Percentiles rank a stretch among this genome's conserved stretches.
These are phyloP conservation scores for Eugnorisma glareosa DNA, from an alignment of 2,888 invertebrate species.

Conservation along the genomic window DNA sequence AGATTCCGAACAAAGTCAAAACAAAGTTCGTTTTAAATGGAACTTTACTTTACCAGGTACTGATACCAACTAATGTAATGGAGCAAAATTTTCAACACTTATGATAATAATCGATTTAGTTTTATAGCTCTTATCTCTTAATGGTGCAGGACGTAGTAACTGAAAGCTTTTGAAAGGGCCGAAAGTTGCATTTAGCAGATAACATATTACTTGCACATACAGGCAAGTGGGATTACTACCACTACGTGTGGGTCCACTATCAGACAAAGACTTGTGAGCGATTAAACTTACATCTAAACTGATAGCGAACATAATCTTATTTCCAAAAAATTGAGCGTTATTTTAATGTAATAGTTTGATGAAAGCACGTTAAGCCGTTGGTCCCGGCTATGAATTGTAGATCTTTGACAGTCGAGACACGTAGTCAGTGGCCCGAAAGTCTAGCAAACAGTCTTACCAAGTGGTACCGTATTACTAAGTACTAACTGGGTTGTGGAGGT, in stretches of 20 bases:
- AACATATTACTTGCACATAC: no score
- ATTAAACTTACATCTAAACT: neutral
- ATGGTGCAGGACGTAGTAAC: neutral
- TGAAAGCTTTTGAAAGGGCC: constrained; percentile 12
- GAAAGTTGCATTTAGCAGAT: neutral
- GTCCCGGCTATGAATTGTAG: no score
- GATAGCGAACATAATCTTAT: neutral
- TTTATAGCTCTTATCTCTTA: constrained; percentile 19
- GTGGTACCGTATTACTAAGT: no score
- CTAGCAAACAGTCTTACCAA: no score
- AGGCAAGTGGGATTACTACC: neutral
- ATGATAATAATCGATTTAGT: constrained; percentile 15
- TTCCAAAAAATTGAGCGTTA: no score
- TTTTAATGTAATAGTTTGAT: no score
- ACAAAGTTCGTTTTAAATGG: neutral
- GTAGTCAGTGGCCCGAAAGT: no score
- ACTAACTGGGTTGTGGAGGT: no score
- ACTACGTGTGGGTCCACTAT: neutral
- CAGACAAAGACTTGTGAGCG: neutral
- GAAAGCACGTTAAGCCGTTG: no score
- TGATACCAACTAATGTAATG: constrained; percentile 13
- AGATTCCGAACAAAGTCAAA: neutral
- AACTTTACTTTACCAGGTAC: neutral
- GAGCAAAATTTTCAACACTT: constrained; percentile 6
- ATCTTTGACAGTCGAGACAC: no score